phyloP scores from a whole-genome alignment of 2,797 vertebrate species.

The Coregonus ussuriensis region DNA sequence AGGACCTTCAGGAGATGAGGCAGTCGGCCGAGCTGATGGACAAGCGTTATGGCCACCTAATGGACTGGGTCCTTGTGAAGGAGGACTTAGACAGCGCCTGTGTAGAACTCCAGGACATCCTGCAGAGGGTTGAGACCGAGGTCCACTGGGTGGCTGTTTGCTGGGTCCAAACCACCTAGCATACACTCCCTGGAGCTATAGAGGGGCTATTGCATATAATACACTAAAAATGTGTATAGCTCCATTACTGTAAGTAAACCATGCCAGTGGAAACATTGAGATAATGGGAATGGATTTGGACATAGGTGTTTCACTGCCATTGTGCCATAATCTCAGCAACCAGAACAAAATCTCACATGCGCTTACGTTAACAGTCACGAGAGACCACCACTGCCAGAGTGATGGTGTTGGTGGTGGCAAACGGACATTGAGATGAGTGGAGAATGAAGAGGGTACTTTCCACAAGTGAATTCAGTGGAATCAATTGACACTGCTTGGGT shows the following conservation, averaged over 20 bases:
- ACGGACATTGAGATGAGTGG: not conserved
- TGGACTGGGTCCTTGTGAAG: constrained; percentile 84
- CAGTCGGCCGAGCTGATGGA: constrained; percentile 86
- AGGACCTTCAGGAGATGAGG: constrained; percentile 84
- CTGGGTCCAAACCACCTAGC: constrained; percentile 73
- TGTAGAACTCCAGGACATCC: constrained; percentile 79
- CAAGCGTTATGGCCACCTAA: constrained; percentile 85
- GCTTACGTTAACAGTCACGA: not conserved
- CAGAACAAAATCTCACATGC: not conserved
- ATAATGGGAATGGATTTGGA: not conserved
- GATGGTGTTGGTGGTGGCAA: not conserved
- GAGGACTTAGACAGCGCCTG: constrained; percentile 82
- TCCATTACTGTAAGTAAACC: too few relatives aligned
- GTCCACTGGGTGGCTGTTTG: constrained; percentile 87
- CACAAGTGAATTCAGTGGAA: too few relatives aligned
- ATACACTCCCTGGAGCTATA: not conserved
- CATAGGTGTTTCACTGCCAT: not conserved
- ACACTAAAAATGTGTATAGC: too few relatives aligned
- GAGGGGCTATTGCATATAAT: too few relatives aligned
- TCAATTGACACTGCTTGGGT: too few relatives aligned
- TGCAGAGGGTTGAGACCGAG: constrained; percentile 83
- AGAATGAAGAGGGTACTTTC: not conserved
- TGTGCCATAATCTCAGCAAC: not conserved
- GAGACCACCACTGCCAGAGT: not conserved
- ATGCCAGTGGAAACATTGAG: not conserved